Percentiles rank a stretch among this genome's conserved stretches.
phyloP scores from a whole-genome alignment of 2,113 vertebrate species.

The Geococcyx californianus region DNA sequence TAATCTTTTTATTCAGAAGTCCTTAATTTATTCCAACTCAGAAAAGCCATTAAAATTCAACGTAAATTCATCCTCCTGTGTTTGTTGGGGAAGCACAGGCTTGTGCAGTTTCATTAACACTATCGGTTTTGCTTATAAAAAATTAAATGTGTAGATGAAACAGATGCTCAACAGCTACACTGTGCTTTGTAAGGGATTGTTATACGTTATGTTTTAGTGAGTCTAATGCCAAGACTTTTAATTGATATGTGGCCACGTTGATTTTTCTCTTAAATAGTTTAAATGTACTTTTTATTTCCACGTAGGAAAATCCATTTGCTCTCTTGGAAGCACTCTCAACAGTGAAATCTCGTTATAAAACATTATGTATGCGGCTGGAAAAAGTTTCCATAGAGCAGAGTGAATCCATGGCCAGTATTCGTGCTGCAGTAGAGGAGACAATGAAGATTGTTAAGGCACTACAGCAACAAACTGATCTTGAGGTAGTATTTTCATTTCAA shows the following conservation, averaged over 20 bases:
- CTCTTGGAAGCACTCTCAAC: constrained; percentile 82
- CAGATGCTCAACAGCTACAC: neutral
- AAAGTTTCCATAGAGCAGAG: constrained; percentile 77
- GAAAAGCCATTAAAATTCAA: neutral
- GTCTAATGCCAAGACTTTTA: neutral
- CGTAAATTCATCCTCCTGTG: neutral
- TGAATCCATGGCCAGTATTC: constrained; percentile 80
- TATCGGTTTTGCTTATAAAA: neutral
- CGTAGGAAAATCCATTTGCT: constrained; percentile 82
- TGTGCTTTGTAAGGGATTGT: neutral
- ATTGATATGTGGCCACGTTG: neutral
- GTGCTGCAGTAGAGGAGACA: constrained; percentile 71
- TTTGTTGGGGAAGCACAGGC: neutral
- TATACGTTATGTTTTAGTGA: neutral
- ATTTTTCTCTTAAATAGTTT: neutral
- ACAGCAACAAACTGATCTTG: constrained; percentile 68
- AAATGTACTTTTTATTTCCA: neutral
- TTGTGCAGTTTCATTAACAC: neutral
- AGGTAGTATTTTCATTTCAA: constrained; percentile 75
- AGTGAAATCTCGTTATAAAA: constrained; percentile 83
- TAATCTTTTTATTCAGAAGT: neutral
- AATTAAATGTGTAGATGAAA: neutral
- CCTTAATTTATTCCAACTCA: neutral
- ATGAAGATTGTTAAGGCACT: constrained; percentile 73
- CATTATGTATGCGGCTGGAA: constrained; percentile 77